These are phyloP conservation scores for Bubo bubo DNA, from an alignment of 2,113 vertebrate species.

Conservation along the genomic window DNA sequence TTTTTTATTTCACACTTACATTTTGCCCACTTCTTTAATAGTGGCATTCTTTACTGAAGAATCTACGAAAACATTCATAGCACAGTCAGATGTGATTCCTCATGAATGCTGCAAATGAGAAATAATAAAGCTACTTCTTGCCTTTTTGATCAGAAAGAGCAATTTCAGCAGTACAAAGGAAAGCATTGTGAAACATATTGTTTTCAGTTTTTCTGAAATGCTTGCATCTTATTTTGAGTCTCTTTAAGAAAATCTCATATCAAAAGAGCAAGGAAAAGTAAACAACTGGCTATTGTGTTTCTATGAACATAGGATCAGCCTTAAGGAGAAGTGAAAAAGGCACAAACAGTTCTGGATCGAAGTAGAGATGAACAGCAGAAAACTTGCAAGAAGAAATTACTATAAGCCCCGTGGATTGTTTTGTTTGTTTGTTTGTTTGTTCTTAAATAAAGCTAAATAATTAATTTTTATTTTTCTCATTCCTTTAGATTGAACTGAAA, in stretches of 20 bases:
- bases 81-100: background rate
- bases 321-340: background rate
- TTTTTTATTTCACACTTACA: background rate
- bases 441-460: background rate
- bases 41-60: background rate
- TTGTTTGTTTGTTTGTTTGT: background rate
- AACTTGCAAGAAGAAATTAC: background rate
- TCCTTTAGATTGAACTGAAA: background rate
- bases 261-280: background rate
- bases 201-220: background rate
- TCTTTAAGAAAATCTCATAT: background rate
- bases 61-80: background rate
- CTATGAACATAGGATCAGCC: background rate
- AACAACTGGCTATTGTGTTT: background rate
- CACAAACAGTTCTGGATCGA: background rate
- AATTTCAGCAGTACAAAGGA: background rate
- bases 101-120: background rate
- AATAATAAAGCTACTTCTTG: background rate
- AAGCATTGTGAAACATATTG: background rate
- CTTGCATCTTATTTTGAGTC: background rate
- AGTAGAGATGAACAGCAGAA: background rate
- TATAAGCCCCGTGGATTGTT: background rate
- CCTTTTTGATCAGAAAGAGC: background rate
- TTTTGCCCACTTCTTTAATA: background rate
- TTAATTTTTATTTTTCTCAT: background rate